These are phyloP conservation scores for Monoplex corrugatus DNA, from an alignment of 2,888 invertebrate genomes.

Conservation along the genomic window DNA sequence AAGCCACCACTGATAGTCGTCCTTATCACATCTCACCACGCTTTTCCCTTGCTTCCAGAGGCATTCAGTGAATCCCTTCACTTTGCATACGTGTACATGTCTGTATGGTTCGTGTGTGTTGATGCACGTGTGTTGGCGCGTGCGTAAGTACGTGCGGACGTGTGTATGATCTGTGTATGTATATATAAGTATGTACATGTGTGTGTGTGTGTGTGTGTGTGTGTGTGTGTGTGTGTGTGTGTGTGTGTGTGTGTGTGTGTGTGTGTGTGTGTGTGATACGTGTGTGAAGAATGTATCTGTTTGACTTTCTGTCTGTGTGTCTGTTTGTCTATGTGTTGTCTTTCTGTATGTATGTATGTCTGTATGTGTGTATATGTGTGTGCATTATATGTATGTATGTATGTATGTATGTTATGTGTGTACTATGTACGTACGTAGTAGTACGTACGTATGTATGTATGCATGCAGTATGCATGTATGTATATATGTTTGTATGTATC, in stretches of 20 bases:
- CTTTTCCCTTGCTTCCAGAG: too few relatives aligned
- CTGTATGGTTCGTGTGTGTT: neutral
- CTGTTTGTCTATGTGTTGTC: too few relatives aligned
- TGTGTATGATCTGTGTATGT: neutral
- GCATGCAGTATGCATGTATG: neutral
- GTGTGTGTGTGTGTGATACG: neutral
- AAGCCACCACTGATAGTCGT: too few relatives aligned
- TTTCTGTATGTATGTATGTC: neutral
- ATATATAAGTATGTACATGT: neutral
- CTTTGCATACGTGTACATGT: neutral
- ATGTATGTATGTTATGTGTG: neutral
- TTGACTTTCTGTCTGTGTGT: too few relatives aligned
- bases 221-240: neutral
- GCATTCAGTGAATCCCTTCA: too few relatives aligned
- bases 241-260: slow-evolving; percentile 6
- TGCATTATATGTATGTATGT: neutral
- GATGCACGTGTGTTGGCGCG: neutral
- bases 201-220: neutral
- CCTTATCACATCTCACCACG: too few relatives aligned
- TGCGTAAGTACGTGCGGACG: too few relatives aligned
- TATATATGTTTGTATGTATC: slow-evolving; percentile 17
- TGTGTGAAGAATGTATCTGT: neutral
- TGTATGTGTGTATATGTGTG: neutral
- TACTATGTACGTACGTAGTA: neutral
- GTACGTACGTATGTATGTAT: neutral